phyloP scores from a whole-genome alignment of 2,888 invertebrate species.

The Thyatira batis region DNA sequence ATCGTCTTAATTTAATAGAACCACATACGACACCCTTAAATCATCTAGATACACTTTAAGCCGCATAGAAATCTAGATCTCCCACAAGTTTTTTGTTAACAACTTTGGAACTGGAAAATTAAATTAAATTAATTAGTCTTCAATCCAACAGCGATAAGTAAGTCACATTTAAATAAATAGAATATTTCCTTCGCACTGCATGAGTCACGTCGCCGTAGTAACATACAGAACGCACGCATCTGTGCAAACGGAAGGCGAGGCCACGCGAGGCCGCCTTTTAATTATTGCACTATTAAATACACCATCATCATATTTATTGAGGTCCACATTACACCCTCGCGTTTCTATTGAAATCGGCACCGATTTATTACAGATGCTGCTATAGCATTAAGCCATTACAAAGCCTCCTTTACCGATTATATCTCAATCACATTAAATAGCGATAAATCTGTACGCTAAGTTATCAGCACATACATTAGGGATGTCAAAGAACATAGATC shows the following conservation, averaged over 20 bases:
- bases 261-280: slow-evolving; percentile 56
- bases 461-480: too few relatives aligned
- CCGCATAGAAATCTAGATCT: too few relatives aligned
- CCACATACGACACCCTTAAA: too few relatives aligned
- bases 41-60: too few relatives aligned
- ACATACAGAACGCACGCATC: slow-evolving; percentile 50
- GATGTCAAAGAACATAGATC: too few relatives aligned
- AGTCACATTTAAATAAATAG: neutral
- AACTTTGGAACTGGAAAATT: neutral
- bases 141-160: neutral
- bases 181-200: slow-evolving; percentile 18
- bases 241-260: slow-evolving; percentile 66
- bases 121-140: neutral
- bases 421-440: too few relatives aligned
- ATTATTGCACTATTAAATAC: slow-evolving; percentile 42
- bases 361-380: too few relatives aligned
- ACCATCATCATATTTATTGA: slow-evolving; percentile 9
- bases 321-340: slow-evolving; percentile 9
- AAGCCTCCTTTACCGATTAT: too few relatives aligned
- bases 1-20: too few relatives aligned
- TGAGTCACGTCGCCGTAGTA: slow-evolving; percentile 41
- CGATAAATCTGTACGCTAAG: too few relatives aligned
- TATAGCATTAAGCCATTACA: too few relatives aligned
- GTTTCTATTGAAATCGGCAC: neutral
- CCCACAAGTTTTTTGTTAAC: neutral